These are phyloP conservation scores for Triplophysa rosa DNA, from an alignment of 2,113 vertebrate genomes.

Conservation along the genomic window DNA sequence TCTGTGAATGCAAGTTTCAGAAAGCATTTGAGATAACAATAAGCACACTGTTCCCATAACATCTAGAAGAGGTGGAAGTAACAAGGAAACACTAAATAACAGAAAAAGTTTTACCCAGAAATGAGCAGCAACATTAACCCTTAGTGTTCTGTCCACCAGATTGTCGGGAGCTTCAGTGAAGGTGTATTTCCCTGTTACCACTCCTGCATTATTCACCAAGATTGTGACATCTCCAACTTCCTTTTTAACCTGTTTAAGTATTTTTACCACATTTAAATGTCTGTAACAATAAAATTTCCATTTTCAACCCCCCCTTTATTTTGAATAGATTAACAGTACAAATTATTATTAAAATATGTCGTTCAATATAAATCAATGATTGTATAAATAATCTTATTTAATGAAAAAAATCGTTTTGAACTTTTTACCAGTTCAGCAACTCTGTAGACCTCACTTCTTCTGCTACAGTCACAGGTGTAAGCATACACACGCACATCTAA, in stretches of 20 bases:
- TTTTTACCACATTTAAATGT: not conserved
- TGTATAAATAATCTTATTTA: too few relatives aligned
- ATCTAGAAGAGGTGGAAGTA: not conserved
- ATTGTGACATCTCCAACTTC: conserved; percentile 52
- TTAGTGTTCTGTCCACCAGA: conserved; percentile 48
- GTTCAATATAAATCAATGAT: too few relatives aligned
- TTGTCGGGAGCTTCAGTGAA: conserved; percentile 49
- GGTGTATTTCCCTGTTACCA: conserved; percentile 49
- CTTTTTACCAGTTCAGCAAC: conserved; percentile 45
- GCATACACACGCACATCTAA: conserved; percentile 49
- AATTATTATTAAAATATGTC: too few relatives aligned
- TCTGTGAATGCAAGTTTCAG: conserved; percentile 36
- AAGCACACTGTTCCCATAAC: not conserved
- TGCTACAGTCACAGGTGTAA: conserved; percentile 51
- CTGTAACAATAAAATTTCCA: not conserved
- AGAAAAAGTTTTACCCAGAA: conserved; percentile 45
- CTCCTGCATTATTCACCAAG: conserved; percentile 51
- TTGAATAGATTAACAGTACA: too few relatives aligned
- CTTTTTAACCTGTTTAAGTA: conserved; percentile 41
- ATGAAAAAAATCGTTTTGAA: too few relatives aligned
- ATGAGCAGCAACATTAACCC: conserved; percentile 50
- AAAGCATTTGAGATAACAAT: conserved; percentile 27
- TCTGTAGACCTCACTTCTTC: conserved; percentile 50
- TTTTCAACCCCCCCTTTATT: too few relatives aligned
- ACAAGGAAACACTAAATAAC: not conserved